Evolutionary conservation across 2,797 vertebrate species (phyloP).

Genomic region (Buceros bicornis): DNA sequence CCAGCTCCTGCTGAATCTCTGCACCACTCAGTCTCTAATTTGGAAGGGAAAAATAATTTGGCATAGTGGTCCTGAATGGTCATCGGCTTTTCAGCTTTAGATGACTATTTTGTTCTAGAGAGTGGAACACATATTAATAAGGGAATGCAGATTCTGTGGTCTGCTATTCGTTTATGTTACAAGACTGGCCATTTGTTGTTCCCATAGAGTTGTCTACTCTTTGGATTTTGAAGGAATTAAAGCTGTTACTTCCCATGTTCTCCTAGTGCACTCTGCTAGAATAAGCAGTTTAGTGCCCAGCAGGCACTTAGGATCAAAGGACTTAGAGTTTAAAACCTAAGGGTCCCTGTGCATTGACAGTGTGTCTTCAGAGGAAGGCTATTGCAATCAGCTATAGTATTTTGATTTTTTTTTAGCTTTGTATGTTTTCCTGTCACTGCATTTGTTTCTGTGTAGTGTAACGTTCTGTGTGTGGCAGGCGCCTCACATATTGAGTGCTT

Average conservation of each 20-base stretch:
- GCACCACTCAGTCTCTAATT: background rate
- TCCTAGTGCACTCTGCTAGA: background rate
- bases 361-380: background rate
- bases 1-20: background rate
- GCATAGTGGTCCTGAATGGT: background rate
- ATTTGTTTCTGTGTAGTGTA: background rate
- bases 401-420: background rate
- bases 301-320: background rate
- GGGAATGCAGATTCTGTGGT: background rate
- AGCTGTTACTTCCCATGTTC: fast-evolving
- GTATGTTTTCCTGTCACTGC: background rate
- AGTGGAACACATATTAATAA: background rate
- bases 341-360: background rate
- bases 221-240: background rate
- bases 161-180: background rate
- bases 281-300: background rate
- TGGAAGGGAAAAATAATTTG: background rate
- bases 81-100: background rate
- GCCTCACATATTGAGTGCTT: background rate
- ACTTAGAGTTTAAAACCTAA: background rate
- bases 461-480: fast-evolving
- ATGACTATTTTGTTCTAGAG: background rate
- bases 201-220: background rate
- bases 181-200: background rate
- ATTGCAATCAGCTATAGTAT: background rate